These are phyloP conservation scores for Antigone vipio DNA, from an alignment of 2,113 vertebrate species.

Conservation along the genomic window DNA sequence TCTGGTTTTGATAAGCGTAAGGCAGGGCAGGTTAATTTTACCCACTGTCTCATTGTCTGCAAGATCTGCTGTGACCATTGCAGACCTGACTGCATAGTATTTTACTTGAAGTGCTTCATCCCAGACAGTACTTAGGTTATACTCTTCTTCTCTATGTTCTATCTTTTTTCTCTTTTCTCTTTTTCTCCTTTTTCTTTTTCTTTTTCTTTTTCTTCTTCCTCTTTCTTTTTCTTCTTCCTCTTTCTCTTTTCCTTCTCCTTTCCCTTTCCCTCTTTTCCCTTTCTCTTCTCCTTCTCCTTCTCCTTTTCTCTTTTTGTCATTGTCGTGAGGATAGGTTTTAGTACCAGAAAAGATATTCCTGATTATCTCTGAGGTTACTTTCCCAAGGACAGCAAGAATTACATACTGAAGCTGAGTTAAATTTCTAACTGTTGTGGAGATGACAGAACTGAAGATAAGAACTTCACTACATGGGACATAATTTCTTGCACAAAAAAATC, in stretches of 20 bases:
- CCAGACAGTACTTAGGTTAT: neutral
- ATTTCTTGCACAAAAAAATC: neutral
- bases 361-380: neutral
- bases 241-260: neutral
- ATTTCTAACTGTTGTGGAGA: neutral
- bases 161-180: neutral
- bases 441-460: neutral
- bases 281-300: too few relatives aligned
- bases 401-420: neutral
- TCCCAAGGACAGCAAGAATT: neutral
- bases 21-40: neutral
- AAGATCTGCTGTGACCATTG: neutral
- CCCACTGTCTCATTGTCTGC: neutral
- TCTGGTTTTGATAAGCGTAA: neutral
- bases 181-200: neutral
- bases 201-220: neutral
- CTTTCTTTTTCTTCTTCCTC: neutral
- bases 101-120: neutral
- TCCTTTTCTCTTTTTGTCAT: neutral
- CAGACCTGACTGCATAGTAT: neutral
- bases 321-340: neutral
- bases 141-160: neutral
- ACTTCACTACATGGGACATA: neutral
- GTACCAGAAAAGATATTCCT: neutral
- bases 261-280: too few relatives aligned